Evolutionary conservation across 2,113 vertebrate species (phyloP).

Genomic region (Bombycilla garrulus): DNA sequence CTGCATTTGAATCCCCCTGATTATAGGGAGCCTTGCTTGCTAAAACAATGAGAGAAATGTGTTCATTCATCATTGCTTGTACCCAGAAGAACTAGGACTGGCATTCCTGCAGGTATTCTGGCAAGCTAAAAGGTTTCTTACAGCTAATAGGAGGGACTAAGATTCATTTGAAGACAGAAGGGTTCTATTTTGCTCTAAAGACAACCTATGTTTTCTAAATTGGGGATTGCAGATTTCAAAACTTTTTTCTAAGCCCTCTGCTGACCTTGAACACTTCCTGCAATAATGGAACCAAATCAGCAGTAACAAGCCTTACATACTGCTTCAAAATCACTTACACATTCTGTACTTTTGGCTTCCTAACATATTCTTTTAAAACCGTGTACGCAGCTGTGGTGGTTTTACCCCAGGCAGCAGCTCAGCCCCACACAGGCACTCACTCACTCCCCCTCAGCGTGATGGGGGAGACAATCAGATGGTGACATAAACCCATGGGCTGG

Average conservation of each 20-base stretch:
- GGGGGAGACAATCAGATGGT: neutral
- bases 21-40: neutral
- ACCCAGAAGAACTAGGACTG: neutral
- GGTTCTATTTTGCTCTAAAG: neutral
- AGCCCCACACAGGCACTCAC: neutral
- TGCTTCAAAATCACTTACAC: neutral
- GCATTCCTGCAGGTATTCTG: neutral
- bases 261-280: neutral
- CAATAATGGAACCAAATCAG: neutral
- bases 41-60: slow-evolving; percentile 6
- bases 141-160: neutral
- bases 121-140: slow-evolving; percentile 15
- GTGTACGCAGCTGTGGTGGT: neutral
- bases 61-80: neutral
- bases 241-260: neutral
- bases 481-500: neutral
- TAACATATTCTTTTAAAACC: neutral
- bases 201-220: neutral
- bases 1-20: slow-evolving; percentile 11
- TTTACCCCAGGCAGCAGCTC: neutral
- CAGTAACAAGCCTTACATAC: neutral
- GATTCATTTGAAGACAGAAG: neutral
- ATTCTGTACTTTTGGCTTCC: neutral
- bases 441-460: neutral
- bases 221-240: neutral